These are phyloP conservation scores for Notoglanidium macrostoma DNA, from an alignment of 2,797 vertebrate genomes.

Conservation along the genomic window DNA sequence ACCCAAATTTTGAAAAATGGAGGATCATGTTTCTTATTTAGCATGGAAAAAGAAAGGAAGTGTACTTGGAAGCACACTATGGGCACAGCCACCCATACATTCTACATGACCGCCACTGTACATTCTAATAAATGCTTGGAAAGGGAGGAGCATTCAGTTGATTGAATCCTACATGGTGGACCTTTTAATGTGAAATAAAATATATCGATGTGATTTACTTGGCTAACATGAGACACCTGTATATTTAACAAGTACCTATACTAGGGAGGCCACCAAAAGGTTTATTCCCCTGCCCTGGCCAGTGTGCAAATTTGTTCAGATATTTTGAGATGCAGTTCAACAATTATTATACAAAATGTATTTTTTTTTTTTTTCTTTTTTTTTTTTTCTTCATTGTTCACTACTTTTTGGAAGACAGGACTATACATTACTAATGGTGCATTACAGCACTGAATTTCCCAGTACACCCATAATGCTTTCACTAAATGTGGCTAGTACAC, in stretches of 20 bases:
- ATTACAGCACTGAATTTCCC: background rate
- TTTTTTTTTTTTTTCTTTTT: background rate
- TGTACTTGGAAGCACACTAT: too few relatives aligned
- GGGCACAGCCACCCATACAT: too few relatives aligned
- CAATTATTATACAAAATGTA: background rate
- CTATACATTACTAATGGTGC: background rate
- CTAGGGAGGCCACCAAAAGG: background rate
- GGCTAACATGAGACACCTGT: background rate
- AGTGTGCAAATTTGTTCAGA: background rate
- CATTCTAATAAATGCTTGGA: too few relatives aligned
- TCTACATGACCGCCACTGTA: too few relatives aligned
- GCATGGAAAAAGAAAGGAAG: too few relatives aligned
- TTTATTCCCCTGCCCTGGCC: background rate
- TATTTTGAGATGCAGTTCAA: background rate
- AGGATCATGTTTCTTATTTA: too few relatives aligned
- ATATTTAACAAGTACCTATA: background rate
- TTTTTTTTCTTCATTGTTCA: background rate
- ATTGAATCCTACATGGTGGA: too few relatives aligned
- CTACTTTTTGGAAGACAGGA: background rate
- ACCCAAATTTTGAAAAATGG: too few relatives aligned
- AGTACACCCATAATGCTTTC: background rate
- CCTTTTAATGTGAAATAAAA: background rate
- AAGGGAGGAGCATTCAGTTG: too few relatives aligned
- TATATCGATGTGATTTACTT: background rate
- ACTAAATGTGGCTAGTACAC: background rate